Percentiles rank a stretch among this genome's conserved stretches.
Conservation (phyloP, 1,140 invertebrate genomes). For the Papilio polyxenes region DNA sequence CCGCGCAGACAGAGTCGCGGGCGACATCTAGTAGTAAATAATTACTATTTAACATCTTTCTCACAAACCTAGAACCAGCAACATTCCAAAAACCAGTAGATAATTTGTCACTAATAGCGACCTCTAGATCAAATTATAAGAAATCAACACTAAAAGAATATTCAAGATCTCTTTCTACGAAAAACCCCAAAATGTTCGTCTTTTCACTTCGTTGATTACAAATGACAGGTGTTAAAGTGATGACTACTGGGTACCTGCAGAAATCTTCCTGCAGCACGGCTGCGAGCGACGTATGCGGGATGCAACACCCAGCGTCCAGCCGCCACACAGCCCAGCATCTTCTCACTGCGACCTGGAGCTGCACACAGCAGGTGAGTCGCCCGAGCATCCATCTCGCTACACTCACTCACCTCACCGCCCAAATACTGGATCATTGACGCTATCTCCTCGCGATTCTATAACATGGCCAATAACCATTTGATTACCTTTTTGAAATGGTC, state of each 20-base stretch:
- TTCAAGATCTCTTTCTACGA: no score
- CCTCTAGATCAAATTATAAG: no score
- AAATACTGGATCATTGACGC: conserved; percentile 81
- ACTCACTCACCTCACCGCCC: conserved; percentile 85
- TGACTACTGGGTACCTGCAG: conserved; percentile 73
- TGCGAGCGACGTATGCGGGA: conserved; percentile 87
- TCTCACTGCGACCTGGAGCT: conserved; percentile 90
- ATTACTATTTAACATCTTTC: no score
- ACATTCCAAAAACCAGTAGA: no score
- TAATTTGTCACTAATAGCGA: no score
- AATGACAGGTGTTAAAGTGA: no score
- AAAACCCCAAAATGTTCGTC: no score
- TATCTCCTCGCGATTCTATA: conserved; percentile 74
- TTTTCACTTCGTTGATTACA: no score
- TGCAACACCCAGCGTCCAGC: conserved; percentile 94
- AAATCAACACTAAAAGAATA: no score
- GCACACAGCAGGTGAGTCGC: conserved; percentile 90
- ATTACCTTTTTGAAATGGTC: not conserved
- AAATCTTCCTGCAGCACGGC: conserved; percentile 83
- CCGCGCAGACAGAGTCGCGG: no score
- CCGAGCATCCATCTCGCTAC: conserved; percentile 83
- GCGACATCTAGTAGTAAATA: no score
- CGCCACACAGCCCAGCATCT: conserved; percentile 90
- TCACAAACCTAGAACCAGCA: no score
- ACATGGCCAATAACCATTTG: not conserved